Evolutionary conservation across 2,888 invertebrate species (phyloP).

Genomic region (Phrixothrix hirtus): DNA sequence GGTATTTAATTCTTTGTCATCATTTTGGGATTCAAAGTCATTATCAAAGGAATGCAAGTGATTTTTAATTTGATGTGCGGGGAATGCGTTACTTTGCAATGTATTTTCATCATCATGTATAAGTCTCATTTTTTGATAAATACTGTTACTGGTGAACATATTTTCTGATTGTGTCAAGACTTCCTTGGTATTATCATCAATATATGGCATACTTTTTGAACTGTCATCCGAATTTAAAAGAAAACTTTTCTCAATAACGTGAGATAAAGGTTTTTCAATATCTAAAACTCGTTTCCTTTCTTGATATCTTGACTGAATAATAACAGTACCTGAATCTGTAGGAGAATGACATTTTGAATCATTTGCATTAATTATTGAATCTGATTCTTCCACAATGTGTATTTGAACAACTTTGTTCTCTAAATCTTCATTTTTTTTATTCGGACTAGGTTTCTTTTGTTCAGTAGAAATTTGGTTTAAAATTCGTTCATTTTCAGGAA

Average conservation of each 20-base stretch:
- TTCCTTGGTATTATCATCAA: constrained; percentile 4
- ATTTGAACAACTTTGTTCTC: constrained; percentile 28
- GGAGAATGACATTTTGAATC: not conserved
- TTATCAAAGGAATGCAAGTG: not conserved
- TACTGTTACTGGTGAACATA: too few relatives aligned
- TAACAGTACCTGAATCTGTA: constrained; percentile 6
- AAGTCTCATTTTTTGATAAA: not conserved
- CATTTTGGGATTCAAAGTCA: not conserved
- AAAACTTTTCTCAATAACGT: not conserved
- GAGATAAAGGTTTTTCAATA: not conserved
- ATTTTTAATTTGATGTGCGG: not conserved
- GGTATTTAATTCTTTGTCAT: constrained; percentile 4
- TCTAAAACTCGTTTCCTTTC: not conserved
- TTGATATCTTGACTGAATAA: constrained; percentile 1
- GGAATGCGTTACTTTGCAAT: not conserved
- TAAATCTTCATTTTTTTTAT: constrained; percentile 3
- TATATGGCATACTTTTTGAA: constrained; percentile 20
- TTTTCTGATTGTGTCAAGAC: not conserved
- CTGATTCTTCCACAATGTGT: constrained; percentile 22
- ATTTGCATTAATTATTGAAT: not conserved
- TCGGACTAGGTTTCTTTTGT: too few relatives aligned
- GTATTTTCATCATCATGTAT: not conserved
- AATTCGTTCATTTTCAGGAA: too few relatives aligned
- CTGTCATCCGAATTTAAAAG: not conserved
- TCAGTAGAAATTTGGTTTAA: too few relatives aligned